phyloP scores from a whole-genome alignment of 2,888 invertebrate genomes.

The Alviniconcha strummeri region DNA sequence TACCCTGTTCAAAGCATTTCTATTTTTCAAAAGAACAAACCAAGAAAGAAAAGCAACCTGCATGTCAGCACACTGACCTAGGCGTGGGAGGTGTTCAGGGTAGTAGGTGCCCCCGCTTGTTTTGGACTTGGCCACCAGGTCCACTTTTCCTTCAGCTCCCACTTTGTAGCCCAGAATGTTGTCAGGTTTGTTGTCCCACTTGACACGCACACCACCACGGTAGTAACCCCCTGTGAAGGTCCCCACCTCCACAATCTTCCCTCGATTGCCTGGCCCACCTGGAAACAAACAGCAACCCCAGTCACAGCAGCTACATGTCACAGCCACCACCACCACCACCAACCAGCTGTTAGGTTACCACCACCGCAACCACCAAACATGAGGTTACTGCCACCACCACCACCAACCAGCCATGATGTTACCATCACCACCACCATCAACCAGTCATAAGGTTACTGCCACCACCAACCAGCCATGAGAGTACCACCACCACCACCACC shows the following conservation, averaged over 20 bases:
- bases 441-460: too few relatives aligned
- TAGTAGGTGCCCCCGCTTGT: constrained; percentile 44
- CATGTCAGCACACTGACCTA: constrained; percentile 42
- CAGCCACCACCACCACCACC: too few relatives aligned
- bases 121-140: constrained; percentile 43
- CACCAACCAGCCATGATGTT: too few relatives aligned
- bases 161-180: constrained; percentile 45
- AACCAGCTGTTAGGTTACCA: too few relatives aligned
- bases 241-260: constrained; percentile 25
- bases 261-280: not conserved
- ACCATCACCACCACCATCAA: too few relatives aligned
- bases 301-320: too few relatives aligned
- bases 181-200: constrained; percentile 46
- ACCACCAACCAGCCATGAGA: too few relatives aligned
- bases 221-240: constrained; percentile 30
- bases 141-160: constrained; percentile 56
- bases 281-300: not conserved
- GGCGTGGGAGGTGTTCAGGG: constrained; percentile 51
- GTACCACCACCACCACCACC: too few relatives aligned
- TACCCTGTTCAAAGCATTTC: not conserved
- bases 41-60: too few relatives aligned
- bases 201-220: constrained; percentile 51
- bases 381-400: too few relatives aligned
- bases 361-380: too few relatives aligned
- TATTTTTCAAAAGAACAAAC: too few relatives aligned